These are phyloP conservation scores for Pyrgus malvae DNA, from an alignment of 2,888 invertebrate species.

Conservation along the genomic window DNA sequence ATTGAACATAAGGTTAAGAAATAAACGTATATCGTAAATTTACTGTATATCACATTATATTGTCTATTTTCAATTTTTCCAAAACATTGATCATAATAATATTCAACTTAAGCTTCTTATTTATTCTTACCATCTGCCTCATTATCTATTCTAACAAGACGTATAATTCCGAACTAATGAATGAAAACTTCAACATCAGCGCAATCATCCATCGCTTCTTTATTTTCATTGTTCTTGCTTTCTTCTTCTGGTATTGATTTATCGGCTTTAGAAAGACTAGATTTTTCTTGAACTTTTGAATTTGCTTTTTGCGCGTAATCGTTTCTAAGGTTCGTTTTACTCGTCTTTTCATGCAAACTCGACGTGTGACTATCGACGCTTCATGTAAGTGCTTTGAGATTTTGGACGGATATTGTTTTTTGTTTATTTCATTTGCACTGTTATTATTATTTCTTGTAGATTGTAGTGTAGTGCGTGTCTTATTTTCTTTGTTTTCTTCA, in stretches of 20 bases:
- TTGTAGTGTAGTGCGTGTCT: constrained; percentile 64
- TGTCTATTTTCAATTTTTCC: too few species aligned
- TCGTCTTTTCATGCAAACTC: constrained; percentile 74
- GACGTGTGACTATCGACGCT: constrained; percentile 69
- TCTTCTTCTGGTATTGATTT: constrained; percentile 45
- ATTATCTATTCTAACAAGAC: too few species aligned
- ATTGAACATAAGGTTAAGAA: too few species aligned
- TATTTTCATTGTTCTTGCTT: constrained; percentile 41
- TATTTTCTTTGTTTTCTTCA: constrained; percentile 57
- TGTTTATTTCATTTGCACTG: constrained; percentile 65
- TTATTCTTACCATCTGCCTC: too few species aligned
- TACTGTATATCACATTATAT: too few species aligned
- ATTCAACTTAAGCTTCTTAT: too few species aligned
- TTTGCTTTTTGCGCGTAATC: constrained; percentile 61
- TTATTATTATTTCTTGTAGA: constrained; percentile 52
- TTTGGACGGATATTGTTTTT: constrained; percentile 44
- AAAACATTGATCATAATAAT: too few species aligned
- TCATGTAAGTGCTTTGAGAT: constrained; percentile 74
- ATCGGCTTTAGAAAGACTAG: constrained; percentile 53
- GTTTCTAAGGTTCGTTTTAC: constrained; percentile 72
- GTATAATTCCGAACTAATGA: background rate
- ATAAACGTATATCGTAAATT: too few species aligned
- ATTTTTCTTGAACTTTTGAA: constrained; percentile 45
- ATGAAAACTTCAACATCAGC: background rate
- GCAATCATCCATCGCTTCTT: constrained; percentile 42